Evolutionary conservation across 2,888 invertebrate species (phyloP).

Genomic region (Raillietiella orientalis): DNA sequence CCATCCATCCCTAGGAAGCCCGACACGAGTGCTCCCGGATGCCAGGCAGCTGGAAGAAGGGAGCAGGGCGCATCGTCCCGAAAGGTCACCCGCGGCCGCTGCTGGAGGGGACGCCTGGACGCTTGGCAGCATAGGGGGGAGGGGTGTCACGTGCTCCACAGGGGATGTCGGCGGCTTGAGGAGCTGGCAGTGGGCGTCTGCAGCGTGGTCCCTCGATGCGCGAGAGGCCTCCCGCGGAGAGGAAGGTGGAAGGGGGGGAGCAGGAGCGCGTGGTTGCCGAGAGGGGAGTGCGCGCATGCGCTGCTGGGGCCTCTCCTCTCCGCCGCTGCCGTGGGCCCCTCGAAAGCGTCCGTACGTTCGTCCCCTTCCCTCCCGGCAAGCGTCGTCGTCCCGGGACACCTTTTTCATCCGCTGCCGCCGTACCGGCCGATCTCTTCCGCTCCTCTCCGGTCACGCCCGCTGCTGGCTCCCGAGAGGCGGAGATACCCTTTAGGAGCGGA

Average conservation of each 20-base stretch:
- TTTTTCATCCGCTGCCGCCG: slow-evolving; percentile 3
- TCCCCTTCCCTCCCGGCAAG: slow-evolving; percentile 1
- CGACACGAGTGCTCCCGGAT: too few species aligned
- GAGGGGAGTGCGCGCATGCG: slow-evolving; percentile 6
- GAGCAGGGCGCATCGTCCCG: too few species aligned
- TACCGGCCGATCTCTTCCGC: slow-evolving; percentile 1
- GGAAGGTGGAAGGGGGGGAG: too few species aligned
- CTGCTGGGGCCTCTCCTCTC: neutral
- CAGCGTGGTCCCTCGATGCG: neutral
- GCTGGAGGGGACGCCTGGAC: too few species aligned
- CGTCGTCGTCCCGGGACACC: slow-evolving; percentile 2
- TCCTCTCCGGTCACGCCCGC: slow-evolving; percentile 1
- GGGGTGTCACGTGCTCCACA: too few species aligned
- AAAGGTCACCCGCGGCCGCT: too few species aligned
- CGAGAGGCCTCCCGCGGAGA: too few species aligned
- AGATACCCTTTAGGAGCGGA: too few species aligned
- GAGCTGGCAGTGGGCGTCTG: slow-evolving; percentile 1
- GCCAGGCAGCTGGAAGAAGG: too few species aligned
- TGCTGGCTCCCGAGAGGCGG: too few species aligned
- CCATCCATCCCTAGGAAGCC: too few species aligned
- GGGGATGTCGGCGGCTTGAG: neutral
- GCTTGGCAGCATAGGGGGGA: too few species aligned
- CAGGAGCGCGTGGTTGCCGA: slow-evolving; percentile 3
- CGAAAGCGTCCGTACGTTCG: neutral
- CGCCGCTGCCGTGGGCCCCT: neutral